phyloP scores from a whole-genome alignment of 1,140 invertebrate genomes.

The Magallana angulata region DNA sequence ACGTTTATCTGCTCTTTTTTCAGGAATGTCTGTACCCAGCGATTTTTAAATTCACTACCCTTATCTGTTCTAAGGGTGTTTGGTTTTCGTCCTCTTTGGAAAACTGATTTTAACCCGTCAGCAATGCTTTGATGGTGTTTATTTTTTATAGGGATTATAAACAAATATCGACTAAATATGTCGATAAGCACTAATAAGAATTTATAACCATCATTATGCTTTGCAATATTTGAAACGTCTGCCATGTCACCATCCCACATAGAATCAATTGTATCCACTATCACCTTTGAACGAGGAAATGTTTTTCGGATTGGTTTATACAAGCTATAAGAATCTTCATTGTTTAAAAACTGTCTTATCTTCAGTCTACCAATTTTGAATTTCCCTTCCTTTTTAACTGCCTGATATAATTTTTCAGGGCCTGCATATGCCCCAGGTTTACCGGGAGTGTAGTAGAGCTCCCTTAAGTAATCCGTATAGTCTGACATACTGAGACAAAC shows the following conservation, averaged over 20 bases:
- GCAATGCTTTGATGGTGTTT: constrained; percentile 29
- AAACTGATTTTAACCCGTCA: constrained; percentile 28
- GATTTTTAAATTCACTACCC: constrained; percentile 49
- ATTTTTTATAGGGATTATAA: constrained; percentile 36
- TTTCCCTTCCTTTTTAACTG: too few species aligned
- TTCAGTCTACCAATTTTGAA: too few species aligned
- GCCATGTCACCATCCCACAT: constrained; percentile 45
- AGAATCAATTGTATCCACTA: constrained; percentile 38
- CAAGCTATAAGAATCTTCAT: constrained; percentile 28
- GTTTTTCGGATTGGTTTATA: constrained; percentile 26
- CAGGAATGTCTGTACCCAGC: constrained; percentile 33
- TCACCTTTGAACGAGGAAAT: constrained; percentile 35
- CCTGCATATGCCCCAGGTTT: constrained; percentile 44
- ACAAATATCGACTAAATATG: constrained; percentile 44
- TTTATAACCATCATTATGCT: constrained; percentile 25
- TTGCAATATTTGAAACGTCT: constrained; percentile 32
- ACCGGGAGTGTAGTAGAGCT: constrained; percentile 39
- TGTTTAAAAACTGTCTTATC: too few species aligned
- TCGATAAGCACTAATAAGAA: constrained; percentile 48
- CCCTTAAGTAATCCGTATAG: constrained; percentile 25
- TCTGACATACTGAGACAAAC: neutral
- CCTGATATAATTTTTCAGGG: neutral
- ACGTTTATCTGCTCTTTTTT: constrained; percentile 17
- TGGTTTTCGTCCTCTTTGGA: constrained; percentile 20
- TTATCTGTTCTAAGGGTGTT: constrained; percentile 45